Evolutionary conservation across 2,797 vertebrate species (phyloP), one percentile per base, ranked within the genome.

Genomic region (Halcyon smyrnensis): DNA sequence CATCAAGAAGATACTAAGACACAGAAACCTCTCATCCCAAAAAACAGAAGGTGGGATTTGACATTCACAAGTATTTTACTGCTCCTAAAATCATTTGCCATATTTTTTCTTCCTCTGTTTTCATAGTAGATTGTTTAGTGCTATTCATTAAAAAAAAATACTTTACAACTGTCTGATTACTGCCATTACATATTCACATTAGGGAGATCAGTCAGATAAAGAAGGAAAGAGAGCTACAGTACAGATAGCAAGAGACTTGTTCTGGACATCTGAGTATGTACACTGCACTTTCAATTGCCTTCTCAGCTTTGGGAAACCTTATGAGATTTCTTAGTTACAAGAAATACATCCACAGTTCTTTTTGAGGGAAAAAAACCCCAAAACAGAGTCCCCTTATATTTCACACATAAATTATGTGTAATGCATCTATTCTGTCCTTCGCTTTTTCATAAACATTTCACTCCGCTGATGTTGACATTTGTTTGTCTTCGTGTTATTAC

Each of bases 381-480:
- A n/a, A n/a, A n/a, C 12, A 68, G 32, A 13, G 41, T 76, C 16
- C 69, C 67, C 45, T 94, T 94, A 12, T 69, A 79, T 79, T 91
- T 89, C 18, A 11, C 23, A 11, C 20, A 27, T 77, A 51, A 92
- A 51, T 95, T 85, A 82, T 43, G 32, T 50, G 88, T 63, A 89
- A 90, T 75, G 62, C 64, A 79, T 90, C 91, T 89, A 84, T 95
- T 87, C 86, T 57, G 48, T 92, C 88, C 74, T 87, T 94, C 76
- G 87, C 39, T 85, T 91, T 84, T 84, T 84, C 84, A 93, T 90
- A 90, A 93, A 87, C 91, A 93, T 91, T 96, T 91, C 91, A 84
- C 94, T 94, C 90, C 12, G 88, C 84, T 95, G 82, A 97, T 94
- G 91, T 75, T 97, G 95, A 92, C 95, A 96, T 97, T 97, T 96